Base-by-base conservation (phyloP, 2,113 vertebrate genomes). In the Perca fluviatilis region DNA sequence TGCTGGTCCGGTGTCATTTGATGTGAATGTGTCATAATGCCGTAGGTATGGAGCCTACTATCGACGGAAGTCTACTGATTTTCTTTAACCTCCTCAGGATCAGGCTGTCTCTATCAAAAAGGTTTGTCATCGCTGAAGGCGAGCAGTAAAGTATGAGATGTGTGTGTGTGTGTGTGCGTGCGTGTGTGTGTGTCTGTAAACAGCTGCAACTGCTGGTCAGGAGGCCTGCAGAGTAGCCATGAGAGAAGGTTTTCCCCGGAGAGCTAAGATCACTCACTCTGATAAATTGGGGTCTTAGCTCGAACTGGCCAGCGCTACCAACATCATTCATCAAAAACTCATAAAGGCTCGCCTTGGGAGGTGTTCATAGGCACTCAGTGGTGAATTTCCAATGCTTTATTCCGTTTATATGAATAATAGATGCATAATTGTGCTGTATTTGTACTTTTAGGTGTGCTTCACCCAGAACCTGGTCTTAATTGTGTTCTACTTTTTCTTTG, bases 301-400 rank as follows among this genome's bases (percentile, higher is more conserved):
- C 4, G 2, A 33, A 62, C 49, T 74, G 75, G 81, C 61, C 80
- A 21, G 36, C 15, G 3, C 65, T 74, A 86, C 77, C 86, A 85
- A 87, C 77, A 66, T 50, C 87, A 86, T 92, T 88, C 85, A 90
- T 93, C 87, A 91, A 62, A 13, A 21, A 47, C 64, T 82, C 72
- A 67, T 69, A 78, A 71, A 57, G 19, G 16, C 51, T 78, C 4
- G 66, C 81, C 64, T 54, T 71, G 58, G 84, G 88, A 83, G 74
- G 78, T 65, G 30, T 80, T 79, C 70, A 13, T 8, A 3, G 36
- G 18, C 51, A 56, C 57, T 65, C 64, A 14, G 36, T 56, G 57
- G 57, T 78, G 75, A 61, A 73, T 46, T 56, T 51, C 56, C 60
- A 46, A 21, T 46, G 57, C 25, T 79, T 74, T 54, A 71, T 82